Percentiles rank a stretch among this genome's conserved stretches.
phyloP scores from a whole-genome alignment of 2,888 invertebrate genomes.

The Sarcophaga subvicina region DNA sequence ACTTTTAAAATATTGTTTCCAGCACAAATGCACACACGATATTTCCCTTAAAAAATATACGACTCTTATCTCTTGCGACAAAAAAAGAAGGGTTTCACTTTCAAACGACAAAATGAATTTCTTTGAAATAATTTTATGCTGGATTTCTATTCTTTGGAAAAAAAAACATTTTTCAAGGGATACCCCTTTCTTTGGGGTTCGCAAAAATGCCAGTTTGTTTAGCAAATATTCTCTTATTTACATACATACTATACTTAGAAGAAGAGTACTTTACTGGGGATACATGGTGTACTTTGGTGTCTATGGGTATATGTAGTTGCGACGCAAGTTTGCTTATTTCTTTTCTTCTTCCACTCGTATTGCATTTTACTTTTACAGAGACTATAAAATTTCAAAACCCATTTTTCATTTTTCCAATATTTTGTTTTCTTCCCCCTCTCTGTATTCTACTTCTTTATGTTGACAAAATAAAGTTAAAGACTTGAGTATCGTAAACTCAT shows the following conservation, averaged over 20 bases:
- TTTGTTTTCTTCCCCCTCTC: neutral
- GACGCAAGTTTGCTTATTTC: neutral
- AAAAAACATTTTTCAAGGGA: too few relatives aligned
- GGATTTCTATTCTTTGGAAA: too few relatives aligned
- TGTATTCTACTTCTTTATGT: conserved; percentile 24
- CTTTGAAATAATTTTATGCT: too few relatives aligned
- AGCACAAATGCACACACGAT: too few relatives aligned
- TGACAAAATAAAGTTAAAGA: conserved; percentile 41
- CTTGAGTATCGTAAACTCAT: neutral
- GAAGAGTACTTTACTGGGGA: neutral
- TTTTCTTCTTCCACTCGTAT: neutral
- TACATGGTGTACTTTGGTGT: neutral
- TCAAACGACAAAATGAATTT: too few relatives aligned
- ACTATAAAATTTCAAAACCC: conserved; percentile 55
- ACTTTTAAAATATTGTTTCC: neutral
- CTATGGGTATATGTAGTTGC: neutral
- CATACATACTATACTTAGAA: neutral
- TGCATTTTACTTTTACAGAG: conserved; percentile 56
- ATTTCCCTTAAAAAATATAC: too few relatives aligned
- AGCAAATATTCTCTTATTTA: neutral
- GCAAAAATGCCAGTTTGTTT: neutral
- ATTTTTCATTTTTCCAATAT: conserved; percentile 43
- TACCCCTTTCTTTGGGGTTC: neutral
- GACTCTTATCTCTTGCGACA: too few relatives aligned
- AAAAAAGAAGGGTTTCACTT: too few relatives aligned